Evolutionary conservation across 2,888 invertebrate genomes (phyloP), one percentile per base, ranked within the genome.

Genomic region (Escarpia spicata): DNA sequence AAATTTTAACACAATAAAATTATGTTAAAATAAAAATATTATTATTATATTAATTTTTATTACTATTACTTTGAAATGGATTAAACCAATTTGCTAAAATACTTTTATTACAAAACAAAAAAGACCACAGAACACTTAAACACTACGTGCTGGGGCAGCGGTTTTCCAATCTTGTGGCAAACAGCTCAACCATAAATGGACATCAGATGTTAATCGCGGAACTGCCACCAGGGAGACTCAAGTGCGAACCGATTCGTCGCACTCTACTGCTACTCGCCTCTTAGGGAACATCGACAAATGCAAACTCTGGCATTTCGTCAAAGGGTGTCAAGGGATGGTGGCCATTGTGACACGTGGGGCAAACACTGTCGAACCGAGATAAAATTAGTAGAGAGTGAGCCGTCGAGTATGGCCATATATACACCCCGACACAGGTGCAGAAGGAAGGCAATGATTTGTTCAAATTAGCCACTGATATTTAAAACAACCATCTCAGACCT

Each of bases 241-340:
- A 75, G 75, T 75, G 75, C 75, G 26, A 75, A 75, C n/a, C 75
- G n/a, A 75, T n/a, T 75, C n/a, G 26, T 75, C 75, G 26, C 26
- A 26, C n/a, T 6, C 75, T 75, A 3, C 75, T 6, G 75, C 75
- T 75, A n/a, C 75, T 75, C 6, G 75, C 3, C 75, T 75, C 75
- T 75, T 75, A 75, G 75, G 75, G 75, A 75, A 26, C 75, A 26
- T 75, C 75, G 19, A 75, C 75, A 75, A 75, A 26, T 75, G 19
- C 26, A 75, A 75, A 75, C 75, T 75, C 75, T 75, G 75, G n/a
- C 75, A 75, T 75, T 75, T 75, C n/a, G n/a, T 75, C 75, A 26
- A 26, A 19, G 75, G 26, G 75, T 75, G 60, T 75, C 19, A n/a
- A 26, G 75, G 75, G 6, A 75, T 15, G 75, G 75, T 26, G 75